Percentiles rank a stretch among this genome's conserved stretches.
Conservation (phyloP, 2,888 invertebrate genomes). For the Watsonalla binaria region DNA sequence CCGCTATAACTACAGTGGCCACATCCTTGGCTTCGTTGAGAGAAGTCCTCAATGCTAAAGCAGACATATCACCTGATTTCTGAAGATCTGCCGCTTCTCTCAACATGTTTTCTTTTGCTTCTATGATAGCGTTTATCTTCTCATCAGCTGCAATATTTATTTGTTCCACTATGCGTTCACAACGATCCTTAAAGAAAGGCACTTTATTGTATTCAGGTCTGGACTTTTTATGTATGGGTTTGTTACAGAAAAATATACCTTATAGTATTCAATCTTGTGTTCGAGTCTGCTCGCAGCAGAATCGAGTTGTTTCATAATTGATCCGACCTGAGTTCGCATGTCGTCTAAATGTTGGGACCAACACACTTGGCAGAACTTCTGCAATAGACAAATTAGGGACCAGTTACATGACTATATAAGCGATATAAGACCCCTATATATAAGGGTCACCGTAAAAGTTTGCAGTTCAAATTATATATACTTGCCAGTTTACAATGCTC, state of each 20-base stretch:
- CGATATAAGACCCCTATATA: no score
- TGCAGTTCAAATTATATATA: slow-evolving; percentile 1
- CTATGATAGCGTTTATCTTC: slow-evolving; percentile 70
- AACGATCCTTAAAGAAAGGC: slow-evolving; percentile 56
- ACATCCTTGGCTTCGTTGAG: slow-evolving; percentile 64
- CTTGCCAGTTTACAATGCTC: slow-evolving; percentile 81
- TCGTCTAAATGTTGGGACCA: slow-evolving; percentile 80
- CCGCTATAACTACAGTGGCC: slow-evolving; percentile 50
- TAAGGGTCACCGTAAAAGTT: not conserved
- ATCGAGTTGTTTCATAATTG: slow-evolving; percentile 77
- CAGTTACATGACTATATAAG: not conserved
- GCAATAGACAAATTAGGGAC: slow-evolving; percentile 20
- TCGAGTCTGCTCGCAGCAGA: slow-evolving; percentile 71
- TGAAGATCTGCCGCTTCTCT: slow-evolving; percentile 60
- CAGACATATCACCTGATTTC: slow-evolving; percentile 60
- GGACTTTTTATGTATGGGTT: not conserved
- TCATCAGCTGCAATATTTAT: slow-evolving; percentile 72
- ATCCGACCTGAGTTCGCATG: slow-evolving; percentile 74
- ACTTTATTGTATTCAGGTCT: not conserved
- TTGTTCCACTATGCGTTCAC: slow-evolving; percentile 72
- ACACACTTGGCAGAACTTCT: slow-evolving; percentile 81
- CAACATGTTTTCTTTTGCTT: slow-evolving; percentile 60
- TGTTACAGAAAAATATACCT: slow-evolving; percentile 43
- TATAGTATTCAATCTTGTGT: slow-evolving; percentile 77
- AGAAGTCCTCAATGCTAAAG: slow-evolving; percentile 63